Percentiles rank a stretch among this genome's conserved stretches.
Evolutionary conservation across 2,113 vertebrate species (phyloP).

Genomic region (Oreamnos americanus): DNA sequence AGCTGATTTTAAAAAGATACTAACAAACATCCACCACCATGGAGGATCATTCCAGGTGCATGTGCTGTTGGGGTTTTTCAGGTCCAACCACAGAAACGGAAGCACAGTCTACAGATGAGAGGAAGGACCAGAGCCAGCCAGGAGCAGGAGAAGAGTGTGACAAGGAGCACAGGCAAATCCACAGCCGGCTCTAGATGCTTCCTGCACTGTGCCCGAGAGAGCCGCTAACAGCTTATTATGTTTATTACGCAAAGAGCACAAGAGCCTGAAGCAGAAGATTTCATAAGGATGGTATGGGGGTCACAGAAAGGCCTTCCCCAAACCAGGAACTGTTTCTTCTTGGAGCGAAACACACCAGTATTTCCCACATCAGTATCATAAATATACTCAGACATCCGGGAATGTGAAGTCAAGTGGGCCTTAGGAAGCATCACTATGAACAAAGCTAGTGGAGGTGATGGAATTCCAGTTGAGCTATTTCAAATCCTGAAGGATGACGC

Average conservation of each 20-base stretch:
- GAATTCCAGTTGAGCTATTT: too few species aligned
- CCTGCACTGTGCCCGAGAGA: background rate
- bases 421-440: too few species aligned
- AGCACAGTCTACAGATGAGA: background rate
- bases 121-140: background rate
- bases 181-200: background rate
- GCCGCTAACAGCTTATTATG: background rate
- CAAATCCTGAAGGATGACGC: too few species aligned
- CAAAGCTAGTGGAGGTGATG: too few species aligned
- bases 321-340: background rate
- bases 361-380: background rate
- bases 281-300: background rate
- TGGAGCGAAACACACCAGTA: background rate
- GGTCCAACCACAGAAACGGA: background rate
- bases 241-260: background rate
- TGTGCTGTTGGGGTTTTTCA: background rate
- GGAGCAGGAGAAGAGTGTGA: background rate
- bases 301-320: background rate
- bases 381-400: too few species aligned
- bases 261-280: background rate
- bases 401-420: too few species aligned
- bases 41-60: background rate
- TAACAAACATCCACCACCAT: background rate
- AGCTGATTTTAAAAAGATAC: background rate
- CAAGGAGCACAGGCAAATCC: background rate